Evolutionary conservation across 1,140 invertebrate species (phyloP).

Genomic region (Chionoecetes opilio): DNA sequence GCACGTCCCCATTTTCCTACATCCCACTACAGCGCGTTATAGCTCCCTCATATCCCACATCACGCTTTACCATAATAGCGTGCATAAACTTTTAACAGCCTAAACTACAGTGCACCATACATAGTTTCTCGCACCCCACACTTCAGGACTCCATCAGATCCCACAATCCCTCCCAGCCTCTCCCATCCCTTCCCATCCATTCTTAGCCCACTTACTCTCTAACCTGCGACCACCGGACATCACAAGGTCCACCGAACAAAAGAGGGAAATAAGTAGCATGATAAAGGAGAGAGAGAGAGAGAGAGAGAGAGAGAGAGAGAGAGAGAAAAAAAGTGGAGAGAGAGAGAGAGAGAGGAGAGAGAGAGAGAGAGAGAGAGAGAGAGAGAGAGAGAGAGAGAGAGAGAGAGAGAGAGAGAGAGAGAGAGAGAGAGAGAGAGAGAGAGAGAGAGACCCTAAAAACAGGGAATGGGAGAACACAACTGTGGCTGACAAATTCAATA

Average conservation of each 20-base stretch:
- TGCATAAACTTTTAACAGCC: too few relatives aligned
- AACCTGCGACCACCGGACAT: background rate
- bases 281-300: background rate
- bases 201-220: background rate
- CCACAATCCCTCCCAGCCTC: background rate
- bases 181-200: background rate
- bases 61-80: background rate
- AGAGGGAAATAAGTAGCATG: background rate
- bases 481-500: constrained; percentile 66
- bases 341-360: too few relatives aligned
- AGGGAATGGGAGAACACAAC: background rate
- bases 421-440: background rate
- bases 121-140: background rate
- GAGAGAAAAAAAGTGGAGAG: background rate
- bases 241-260: background rate
- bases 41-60: background rate
- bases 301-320: background rate
- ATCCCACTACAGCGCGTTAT: too few relatives aligned
- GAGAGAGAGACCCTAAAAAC: background rate
- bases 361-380: background rate
- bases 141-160: background rate
- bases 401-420: background rate
- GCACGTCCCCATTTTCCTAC: too few relatives aligned
- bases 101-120: too few relatives aligned
- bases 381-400: background rate